Conservation (phyloP, 2,888 invertebrate genomes). For the Acanthosepion esculentum region DNA sequence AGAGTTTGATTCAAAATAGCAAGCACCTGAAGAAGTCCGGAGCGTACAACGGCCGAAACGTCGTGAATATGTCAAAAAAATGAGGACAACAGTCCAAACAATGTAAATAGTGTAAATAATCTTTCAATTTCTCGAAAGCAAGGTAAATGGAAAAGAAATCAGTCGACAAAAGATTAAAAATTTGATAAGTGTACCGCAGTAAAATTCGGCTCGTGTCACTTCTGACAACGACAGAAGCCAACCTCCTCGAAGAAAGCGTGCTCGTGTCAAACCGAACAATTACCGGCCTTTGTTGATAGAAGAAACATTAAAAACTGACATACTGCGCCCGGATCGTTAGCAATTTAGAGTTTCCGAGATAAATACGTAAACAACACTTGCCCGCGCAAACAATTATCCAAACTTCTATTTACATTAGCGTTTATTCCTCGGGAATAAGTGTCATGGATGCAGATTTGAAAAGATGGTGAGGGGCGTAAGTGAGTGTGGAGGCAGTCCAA, state of each 20-base stretch:
- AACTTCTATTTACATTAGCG: not conserved
- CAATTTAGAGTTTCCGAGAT: not conserved
- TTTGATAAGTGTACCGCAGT: too few relatives aligned
- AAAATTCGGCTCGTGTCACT: not conserved
- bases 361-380: not conserved
- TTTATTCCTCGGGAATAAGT: not conserved
- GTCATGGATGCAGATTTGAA: not conserved
- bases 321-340: not conserved
- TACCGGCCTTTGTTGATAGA: not conserved
- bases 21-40: too few relatives aligned
- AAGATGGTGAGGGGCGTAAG: not conserved
- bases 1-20: too few relatives aligned
- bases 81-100: too few relatives aligned
- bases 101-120: too few relatives aligned
- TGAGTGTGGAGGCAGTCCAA: not conserved
- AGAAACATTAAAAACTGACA: not conserved
- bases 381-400: not conserved
- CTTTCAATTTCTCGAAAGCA: too few relatives aligned
- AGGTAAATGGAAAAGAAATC: too few relatives aligned
- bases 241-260: not conserved
- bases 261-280: not conserved
- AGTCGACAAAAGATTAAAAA: too few relatives aligned
- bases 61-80: too few relatives aligned
- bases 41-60: too few relatives aligned
- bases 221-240: not conserved